A percentile compares a stretch with the other conserved stretches of the same genome.
phyloP scores from a whole-genome alignment of 2,113 vertebrate genomes.

The Syngnathus scovelli region DNA sequence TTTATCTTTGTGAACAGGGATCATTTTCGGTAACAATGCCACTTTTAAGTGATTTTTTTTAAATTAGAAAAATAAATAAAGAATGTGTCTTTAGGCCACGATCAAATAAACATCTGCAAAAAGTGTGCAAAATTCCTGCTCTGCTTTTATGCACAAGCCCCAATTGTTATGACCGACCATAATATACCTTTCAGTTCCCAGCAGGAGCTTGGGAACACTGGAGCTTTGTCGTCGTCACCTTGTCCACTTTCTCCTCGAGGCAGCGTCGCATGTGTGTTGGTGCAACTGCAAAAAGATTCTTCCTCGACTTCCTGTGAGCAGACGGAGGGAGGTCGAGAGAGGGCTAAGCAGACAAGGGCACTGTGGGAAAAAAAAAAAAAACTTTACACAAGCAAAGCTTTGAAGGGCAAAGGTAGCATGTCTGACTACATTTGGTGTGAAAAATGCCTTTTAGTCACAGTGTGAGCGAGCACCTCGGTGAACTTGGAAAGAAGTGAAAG shows the following conservation, averaged over 20 bases:
- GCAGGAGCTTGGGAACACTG: conserved; percentile 19
- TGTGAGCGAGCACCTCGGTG: conserved; percentile 23
- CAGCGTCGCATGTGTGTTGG: conserved; percentile 32
- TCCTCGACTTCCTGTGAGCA: conserved; percentile 27
- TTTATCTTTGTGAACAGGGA: not conserved
- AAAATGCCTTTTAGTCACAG: conserved; percentile 52
- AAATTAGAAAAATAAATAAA: no score
- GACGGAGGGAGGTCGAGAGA: conserved; percentile 2
- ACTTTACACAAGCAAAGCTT: conserved; percentile 15
- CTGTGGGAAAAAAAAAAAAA: not conserved
- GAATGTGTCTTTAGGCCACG: no score
- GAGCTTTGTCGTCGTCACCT: conserved; percentile 33
- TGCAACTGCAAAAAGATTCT: conserved; percentile 40
- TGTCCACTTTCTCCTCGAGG: conserved; percentile 65
- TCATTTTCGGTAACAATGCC: not conserved
- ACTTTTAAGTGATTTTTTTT: not conserved
- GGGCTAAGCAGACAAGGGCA: conserved; percentile 20
- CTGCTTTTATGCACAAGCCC: not conserved
- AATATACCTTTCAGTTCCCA: conserved; percentile 6
- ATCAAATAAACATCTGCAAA: not conserved
- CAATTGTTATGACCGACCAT: conserved; percentile 10
- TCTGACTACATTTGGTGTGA: conserved; percentile 37
- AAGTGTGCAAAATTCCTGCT: not conserved
- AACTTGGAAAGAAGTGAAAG: conserved; percentile 29
- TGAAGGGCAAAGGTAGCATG: conserved; percentile 40